These are phyloP conservation scores for Mesorhabditis belari DNA, from an alignment of 2,888 invertebrate species.

Conservation along the genomic window DNA sequence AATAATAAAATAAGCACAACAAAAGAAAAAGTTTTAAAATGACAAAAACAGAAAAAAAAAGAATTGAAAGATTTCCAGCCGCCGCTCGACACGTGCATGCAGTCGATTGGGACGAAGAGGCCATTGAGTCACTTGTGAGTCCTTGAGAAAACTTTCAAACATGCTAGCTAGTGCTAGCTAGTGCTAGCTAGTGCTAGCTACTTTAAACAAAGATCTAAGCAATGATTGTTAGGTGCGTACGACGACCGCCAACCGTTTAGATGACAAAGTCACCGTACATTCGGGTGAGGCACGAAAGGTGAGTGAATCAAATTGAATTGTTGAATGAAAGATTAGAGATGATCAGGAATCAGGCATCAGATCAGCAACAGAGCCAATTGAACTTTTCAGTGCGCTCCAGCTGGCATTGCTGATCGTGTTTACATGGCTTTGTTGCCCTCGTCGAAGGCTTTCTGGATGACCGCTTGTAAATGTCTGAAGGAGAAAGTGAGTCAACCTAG, in stretches of 20 bases:
- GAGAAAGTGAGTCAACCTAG: too few relatives aligned
- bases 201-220: too few relatives aligned
- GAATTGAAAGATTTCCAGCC: slow-evolving; percentile 58
- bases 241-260: slow-evolving; percentile 30
- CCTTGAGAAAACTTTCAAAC: too few relatives aligned
- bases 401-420: slow-evolving; percentile 60
- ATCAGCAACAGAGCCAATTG: slow-evolving; percentile 57
- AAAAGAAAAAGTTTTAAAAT: too few relatives aligned
- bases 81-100: slow-evolving; percentile 59
- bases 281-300: slow-evolving; percentile 60
- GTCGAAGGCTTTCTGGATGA: slow-evolving; percentile 58
- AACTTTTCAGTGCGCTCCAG: slow-evolving; percentile 58
- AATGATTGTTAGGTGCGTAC: too few relatives aligned
- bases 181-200: too few relatives aligned
- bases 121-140: slow-evolving; percentile 27
- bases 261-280: slow-evolving; percentile 53
- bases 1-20: too few relatives aligned
- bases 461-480: slow-evolving; percentile 58
- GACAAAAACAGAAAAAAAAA: too few relatives aligned
- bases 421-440: slow-evolving; percentile 62
- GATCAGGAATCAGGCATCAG: slow-evolving; percentile 7
- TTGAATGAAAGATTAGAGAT: slow-evolving; percentile 1
- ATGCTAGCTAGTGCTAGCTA: too few relatives aligned
- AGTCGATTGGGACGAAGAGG: slow-evolving; percentile 62
- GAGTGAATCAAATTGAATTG: slow-evolving; percentile 7